Conservation (phyloP, 2,113 vertebrate genomes). For the Rallus limicola region DNA sequence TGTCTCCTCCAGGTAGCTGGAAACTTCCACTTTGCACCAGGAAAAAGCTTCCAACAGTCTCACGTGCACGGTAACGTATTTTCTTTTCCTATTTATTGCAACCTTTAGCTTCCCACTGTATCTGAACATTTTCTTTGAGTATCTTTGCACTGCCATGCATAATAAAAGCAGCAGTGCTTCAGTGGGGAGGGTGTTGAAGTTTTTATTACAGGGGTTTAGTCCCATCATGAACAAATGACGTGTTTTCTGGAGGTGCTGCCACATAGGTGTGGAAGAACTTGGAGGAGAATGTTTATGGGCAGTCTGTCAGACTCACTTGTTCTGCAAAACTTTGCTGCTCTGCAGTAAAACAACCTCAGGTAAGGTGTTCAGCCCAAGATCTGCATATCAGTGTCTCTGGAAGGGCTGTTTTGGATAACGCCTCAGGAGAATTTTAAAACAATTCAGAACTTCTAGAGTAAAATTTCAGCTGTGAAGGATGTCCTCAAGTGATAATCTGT, state of each 20-base stretch:
- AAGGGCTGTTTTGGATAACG: background rate
- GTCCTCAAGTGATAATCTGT: background rate
- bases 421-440: background rate
- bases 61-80: conserved; percentile 92
- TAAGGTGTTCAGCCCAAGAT: background rate
- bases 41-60: conserved; percentile 98
- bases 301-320: background rate
- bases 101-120: background rate
- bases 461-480: background rate
- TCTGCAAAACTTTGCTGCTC: background rate
- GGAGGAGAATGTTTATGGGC: background rate
- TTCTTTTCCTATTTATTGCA: background rate
- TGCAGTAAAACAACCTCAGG: background rate
- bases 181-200: background rate
- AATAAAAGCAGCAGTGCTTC: background rate
- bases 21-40: conserved; percentile 98
- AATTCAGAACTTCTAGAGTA: background rate
- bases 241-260: background rate
- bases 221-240: background rate
- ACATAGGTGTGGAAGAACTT: background rate
- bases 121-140: background rate
- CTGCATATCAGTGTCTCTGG: background rate
- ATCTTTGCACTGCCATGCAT: background rate
- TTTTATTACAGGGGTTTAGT: background rate
- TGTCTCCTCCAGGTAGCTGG: conserved; percentile 88